Conservation (phyloP, 2,797 vertebrate genomes). For the Lophius americanus region DNA sequence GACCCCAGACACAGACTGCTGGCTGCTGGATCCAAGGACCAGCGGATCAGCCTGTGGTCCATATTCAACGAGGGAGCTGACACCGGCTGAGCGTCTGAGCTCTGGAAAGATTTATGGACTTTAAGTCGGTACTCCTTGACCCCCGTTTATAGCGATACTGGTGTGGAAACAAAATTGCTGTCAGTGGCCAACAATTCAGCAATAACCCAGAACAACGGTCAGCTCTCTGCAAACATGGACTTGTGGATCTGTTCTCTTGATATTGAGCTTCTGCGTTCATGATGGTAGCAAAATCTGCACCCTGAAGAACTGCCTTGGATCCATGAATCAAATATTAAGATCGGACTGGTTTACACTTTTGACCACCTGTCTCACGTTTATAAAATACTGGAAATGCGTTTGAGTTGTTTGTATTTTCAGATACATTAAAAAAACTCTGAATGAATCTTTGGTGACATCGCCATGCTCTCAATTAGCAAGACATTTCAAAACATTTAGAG, state of each 20-base stretch:
- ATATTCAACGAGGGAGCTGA: constrained; percentile 79
- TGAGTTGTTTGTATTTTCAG: too few species aligned
- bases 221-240: constrained; percentile 1
- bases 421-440: too few species aligned
- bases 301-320: not conserved
- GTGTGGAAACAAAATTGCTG: not conserved
- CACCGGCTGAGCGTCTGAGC: constrained; percentile 38
- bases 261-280: not conserved
- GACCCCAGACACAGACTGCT: constrained; percentile 81
- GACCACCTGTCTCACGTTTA: not conserved
- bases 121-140: not conserved
- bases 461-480: too few species aligned
- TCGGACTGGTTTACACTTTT: not conserved
- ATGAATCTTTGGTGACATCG: too few species aligned
- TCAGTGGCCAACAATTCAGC: not conserved
- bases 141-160: not conserved
- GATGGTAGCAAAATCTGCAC: not conserved
- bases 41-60: constrained; percentile 94
- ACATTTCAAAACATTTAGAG: too few species aligned
- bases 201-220: not conserved
- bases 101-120: constrained; percentile 18
- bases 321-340: not conserved
- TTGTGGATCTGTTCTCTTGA: not conserved
- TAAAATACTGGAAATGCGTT: not conserved
- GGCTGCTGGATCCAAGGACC: constrained; percentile 92